These are phyloP conservation scores for Protodeltote pygarga DNA, from an alignment of 2,888 invertebrate species.

Conservation along the genomic window DNA sequence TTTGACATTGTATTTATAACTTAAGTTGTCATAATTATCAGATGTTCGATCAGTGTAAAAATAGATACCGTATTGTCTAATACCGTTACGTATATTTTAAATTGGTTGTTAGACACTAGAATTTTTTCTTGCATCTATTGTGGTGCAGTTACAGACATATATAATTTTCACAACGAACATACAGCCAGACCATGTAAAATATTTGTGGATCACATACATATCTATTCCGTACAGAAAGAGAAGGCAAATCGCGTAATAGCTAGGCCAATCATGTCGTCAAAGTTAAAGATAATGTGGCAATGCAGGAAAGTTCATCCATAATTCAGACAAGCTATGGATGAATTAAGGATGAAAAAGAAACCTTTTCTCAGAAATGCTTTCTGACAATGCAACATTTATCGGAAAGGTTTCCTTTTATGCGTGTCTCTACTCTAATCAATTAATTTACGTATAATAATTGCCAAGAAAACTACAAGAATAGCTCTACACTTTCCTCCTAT, in stretches of 20 bases:
- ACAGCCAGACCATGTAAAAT: no score
- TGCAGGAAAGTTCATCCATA: conserved; percentile 34
- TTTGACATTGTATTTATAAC: no score
- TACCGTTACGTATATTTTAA: conserved; percentile 14
- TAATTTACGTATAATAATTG: conserved; percentile 24
- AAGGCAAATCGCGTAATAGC: no score
- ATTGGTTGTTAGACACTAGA: not conserved
- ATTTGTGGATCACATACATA: no score
- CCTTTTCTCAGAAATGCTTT: conserved; percentile 35
- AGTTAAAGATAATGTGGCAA: conserved; percentile 3
- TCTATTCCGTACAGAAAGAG: no score
- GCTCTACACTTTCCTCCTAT: no score
- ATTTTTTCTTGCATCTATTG: no score
- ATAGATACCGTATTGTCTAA: conserved; percentile 2
- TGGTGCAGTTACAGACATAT: no score
- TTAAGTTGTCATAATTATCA: conserved; percentile 29
- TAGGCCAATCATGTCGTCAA: no score
- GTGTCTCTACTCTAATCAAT: no score
- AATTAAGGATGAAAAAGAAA: conserved; percentile 40
- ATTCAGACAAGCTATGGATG: conserved; percentile 33
- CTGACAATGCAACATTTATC: conserved; percentile 27
- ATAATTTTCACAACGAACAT: no score
- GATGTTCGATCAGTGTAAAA: conserved; percentile 20
- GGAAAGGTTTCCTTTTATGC: not conserved
- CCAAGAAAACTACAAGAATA: conserved; percentile 20